Conservation (phyloP, 1,140 invertebrate genomes). For the Venturia canescens region DNA sequence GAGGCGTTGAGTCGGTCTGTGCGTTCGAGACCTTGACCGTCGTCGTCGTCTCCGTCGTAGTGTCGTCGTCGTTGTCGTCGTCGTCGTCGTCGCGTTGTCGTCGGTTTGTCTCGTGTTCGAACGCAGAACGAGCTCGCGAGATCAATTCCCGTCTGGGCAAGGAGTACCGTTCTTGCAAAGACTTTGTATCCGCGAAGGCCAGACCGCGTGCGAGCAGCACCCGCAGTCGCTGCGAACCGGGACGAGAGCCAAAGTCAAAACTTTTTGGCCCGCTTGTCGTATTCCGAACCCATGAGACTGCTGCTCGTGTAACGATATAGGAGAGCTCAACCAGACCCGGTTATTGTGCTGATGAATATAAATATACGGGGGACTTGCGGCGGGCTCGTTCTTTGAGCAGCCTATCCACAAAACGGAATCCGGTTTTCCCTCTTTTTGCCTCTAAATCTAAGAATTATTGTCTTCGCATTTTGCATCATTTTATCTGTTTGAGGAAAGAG, state of each 20-base stretch:
- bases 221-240: background rate
- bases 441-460: background rate
- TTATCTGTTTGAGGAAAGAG: background rate
- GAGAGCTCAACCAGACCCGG: background rate
- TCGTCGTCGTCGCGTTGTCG: too few relatives aligned
- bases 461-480: background rate
- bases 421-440: background rate
- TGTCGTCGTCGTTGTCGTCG: conserved; percentile 28
- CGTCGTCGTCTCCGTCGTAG: background rate
- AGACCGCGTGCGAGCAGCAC: background rate
- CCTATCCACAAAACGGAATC: background rate
- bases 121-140: conserved; percentile 6
- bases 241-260: background rate
- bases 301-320: background rate
- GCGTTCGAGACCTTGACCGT: conserved; percentile 28
- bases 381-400: background rate
- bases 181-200: conserved; percentile 38
- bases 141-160: conserved; percentile 17
- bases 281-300: background rate
- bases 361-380: background rate
- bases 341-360: background rate
- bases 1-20: background rate
- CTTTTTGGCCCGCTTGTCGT: background rate
- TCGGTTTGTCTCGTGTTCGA: conserved; percentile 1
- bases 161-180: conserved; percentile 27